Conservation (phyloP, 2,113 vertebrate species). For the Campylomormyrus numenius region DNA sequence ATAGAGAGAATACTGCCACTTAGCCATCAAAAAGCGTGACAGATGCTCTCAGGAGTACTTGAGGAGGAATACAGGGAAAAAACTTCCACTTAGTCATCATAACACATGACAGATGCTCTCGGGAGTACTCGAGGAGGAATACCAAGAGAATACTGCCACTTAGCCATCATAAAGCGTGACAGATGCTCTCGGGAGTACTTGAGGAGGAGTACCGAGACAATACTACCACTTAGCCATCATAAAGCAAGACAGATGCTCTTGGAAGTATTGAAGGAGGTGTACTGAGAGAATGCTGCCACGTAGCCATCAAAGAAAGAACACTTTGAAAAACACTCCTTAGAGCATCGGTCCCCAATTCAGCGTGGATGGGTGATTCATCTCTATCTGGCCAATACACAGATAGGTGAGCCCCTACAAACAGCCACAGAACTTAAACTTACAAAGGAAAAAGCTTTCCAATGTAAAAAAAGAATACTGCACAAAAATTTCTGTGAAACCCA, state of each 20-base stretch:
- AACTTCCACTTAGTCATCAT: background rate
- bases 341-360: background rate
- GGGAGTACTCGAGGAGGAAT: background rate
- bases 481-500: background rate
- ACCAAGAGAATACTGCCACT: background rate
- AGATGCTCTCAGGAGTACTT: background rate
- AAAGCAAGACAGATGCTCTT: background rate
- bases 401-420: background rate
- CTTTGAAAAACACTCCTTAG: background rate
- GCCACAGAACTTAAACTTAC: background rate
- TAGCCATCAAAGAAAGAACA: background rate
- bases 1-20: background rate
- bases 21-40: background rate
- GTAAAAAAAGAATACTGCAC: background rate
- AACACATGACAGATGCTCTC: background rate
- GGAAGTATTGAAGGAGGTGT: background rate
- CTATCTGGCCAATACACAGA: background rate
- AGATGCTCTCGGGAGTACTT: background rate
- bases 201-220: rapidly evolving
- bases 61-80: background rate
- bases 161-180: background rate
- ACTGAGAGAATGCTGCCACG: background rate
- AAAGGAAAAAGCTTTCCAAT: background rate
- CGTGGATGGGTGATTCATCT: background rate
- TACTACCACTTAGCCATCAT: background rate